Base-by-base conservation (phyloP, 1,140 invertebrate species). In the Drosophila biarmipes region DNA sequence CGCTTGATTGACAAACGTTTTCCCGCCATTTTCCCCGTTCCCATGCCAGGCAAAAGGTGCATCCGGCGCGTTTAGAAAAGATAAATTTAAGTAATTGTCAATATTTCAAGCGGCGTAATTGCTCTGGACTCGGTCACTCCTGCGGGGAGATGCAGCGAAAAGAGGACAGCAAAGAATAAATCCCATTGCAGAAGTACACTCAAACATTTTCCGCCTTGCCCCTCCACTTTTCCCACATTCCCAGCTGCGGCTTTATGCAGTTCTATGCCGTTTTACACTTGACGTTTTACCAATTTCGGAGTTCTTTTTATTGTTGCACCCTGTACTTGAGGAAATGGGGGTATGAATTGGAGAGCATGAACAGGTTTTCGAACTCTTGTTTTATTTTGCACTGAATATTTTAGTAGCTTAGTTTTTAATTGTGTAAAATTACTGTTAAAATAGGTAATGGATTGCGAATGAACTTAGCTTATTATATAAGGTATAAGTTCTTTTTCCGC, bases 81-180 rank as follows among this genome's bases (percentile, higher is more conserved):
- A 86, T 86, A 86, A 86, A 86, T 86, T 86, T 86, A 86, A 86
- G 82, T 86, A 86, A 86, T 86, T 86, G 82, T 86, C 82, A 86
- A 86, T 86, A 86, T 86, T 86, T 86, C 82, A 86, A 86, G 84
- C 82, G 84, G 34, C 71, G 84, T 86, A 86, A 86, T 86, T 86
- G 82, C 82, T 89, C 63, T 57, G 56, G 68, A 68, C 68, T 69
- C 55, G 74, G 62, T 66, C 49, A 68, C 66, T 58, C 48, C 66
- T 64, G 31, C 21, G 49, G 56, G 57, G 75, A 54, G 54, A 53
- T 63, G 68, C 52, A 58, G 48, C 40, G 31, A 59, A 74, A 63
- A 54, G 48, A 14, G 11, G 38, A 15, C 68, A 38, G 51, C 52
- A 51, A 48, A 80, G 79, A 80, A 80, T 71, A 80, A 80, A 80